Base-by-base conservation (phyloP, 2,797 vertebrate genomes). In the Chiroxiphia lanceolata region DNA sequence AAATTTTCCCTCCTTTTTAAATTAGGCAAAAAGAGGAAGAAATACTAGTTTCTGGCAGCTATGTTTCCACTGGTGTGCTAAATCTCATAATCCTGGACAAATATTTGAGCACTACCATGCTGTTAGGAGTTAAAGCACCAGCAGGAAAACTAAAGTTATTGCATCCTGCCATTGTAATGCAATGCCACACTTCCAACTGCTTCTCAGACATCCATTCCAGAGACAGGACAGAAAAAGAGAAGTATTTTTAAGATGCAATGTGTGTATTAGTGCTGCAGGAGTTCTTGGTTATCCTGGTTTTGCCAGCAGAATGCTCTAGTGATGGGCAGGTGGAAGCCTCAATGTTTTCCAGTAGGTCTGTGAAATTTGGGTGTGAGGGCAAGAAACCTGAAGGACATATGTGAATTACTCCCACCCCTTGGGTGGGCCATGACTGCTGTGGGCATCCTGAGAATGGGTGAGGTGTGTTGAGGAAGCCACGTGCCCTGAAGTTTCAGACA, bases 371-470 rank as follows among this genome's bases (percentile, higher is more conserved):
- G 2, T 21, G 26, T 12, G 8, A 77, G 64, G 50, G 13, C 9
- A 45, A 29, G 34, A 26, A 54, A 19, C 38, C 51, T 15, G 11
- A 11, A 21, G 36, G 27, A 47, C 16, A 11, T 0, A 0, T 33
- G 8, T 16, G 42, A 42, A 23, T 40, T 23, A 36, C 3, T 65
- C 20, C 26, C 12, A 26, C 5, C 6, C 40, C 5, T 64, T 5
- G 0, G 18, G 17, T 45, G 22, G 18, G 1, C 19, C 13, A 0
- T n/a, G 53, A 45, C 33, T 23, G 2, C 29, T 0, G 2, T 13
- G 21, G 53, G 15, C 6, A 18, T 21, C 53, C 44, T 3, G 6
- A 47, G 40, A 20, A 5, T 1, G 6, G 7, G 13, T 6, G 8
- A 72, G 29, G 14, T 11, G 44, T 64, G 56, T 34, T 42, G 63